These are phyloP conservation scores for Drosophila eohydei DNA, from an alignment of 2,888 invertebrate genomes.

Conservation along the genomic window DNA sequence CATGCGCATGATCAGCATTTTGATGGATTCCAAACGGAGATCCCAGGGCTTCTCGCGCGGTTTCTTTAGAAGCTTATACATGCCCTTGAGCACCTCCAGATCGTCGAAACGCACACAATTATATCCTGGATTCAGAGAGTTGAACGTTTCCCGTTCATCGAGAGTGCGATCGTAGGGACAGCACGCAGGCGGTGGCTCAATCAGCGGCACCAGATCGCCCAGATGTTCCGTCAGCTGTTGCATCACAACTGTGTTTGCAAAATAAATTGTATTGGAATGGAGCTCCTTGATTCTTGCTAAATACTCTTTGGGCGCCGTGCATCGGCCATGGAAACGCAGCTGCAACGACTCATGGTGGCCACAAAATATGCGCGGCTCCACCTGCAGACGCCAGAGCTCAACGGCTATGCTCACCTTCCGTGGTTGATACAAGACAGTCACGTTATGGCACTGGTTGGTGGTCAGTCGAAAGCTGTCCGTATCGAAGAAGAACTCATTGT, in stretches of 20 bases:
- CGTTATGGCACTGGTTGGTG: conserved; percentile 51
- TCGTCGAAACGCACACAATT: conserved; percentile 65
- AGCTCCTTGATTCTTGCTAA: conserved; percentile 52
- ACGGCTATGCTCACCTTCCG: conserved; percentile 67
- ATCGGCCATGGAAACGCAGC: conserved; percentile 69
- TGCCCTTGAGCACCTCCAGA: conserved; percentile 57
- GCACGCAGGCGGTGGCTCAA: conserved; percentile 43
- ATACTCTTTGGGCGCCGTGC: conserved; percentile 68
- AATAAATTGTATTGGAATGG: conserved; percentile 48
- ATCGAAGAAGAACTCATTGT: conserved; percentile 77
- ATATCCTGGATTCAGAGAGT: conserved; percentile 62
- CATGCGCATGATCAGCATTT: conserved; percentile 54
- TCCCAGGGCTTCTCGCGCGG: conserved; percentile 68
- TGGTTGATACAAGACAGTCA: conserved; percentile 75
- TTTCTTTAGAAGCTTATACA: conserved; percentile 59
- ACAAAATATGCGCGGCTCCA: conserved; percentile 73
- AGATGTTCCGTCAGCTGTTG: conserved; percentile 39
- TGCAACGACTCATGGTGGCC: conserved; percentile 58
- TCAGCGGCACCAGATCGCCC: conserved; percentile 53
- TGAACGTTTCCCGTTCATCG: conserved; percentile 67
- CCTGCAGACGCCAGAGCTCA: conserved; percentile 72
- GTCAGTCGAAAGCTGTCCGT: conserved; percentile 67
- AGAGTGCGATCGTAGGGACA: conserved; percentile 63
- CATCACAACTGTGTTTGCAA: conserved; percentile 43
- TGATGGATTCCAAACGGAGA: conserved; percentile 52